Percentiles rank a stretch among this genome's conserved stretches.
Conservation (phyloP, 2,797 vertebrate species). For the Enteromius mattozi region DNA sequence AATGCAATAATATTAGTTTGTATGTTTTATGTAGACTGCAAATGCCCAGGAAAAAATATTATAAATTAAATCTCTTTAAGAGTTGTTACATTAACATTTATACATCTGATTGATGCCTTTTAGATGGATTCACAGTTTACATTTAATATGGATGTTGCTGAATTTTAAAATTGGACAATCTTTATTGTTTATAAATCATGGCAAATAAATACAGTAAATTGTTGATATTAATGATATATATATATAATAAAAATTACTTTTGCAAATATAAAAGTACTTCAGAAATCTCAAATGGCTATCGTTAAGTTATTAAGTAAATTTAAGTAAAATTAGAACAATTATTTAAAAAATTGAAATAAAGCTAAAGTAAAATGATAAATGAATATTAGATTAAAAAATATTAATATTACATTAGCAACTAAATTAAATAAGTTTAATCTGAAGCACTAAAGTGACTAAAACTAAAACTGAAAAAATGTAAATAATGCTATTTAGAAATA, state of each 20-base stretch:
- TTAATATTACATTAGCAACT: not conserved
- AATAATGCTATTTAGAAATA: not conserved
- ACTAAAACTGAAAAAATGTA: not conserved
- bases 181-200: not conserved
- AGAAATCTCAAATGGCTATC: no score
- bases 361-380: not conserved
- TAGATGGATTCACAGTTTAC: not conserved
- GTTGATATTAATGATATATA: not conserved
- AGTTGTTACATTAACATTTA: constrained; percentile 1
- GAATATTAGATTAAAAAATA: not conserved
- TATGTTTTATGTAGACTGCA: not conserved
- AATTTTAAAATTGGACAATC: not conserved
- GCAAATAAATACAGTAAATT: not conserved
- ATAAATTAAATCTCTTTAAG: not conserved
- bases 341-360: not conserved
- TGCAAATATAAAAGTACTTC: no score
- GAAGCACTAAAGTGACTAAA: not conserved
- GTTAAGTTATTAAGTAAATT: no score
- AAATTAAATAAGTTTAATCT: not conserved
- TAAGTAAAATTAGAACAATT: no score
- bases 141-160: not conserved
- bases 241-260: no score
- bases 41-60: not conserved
- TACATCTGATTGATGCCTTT: not conserved
- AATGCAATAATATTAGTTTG: not conserved